Conservation (phyloP, 2,888 invertebrate species). For the Hybos culiciformis region DNA sequence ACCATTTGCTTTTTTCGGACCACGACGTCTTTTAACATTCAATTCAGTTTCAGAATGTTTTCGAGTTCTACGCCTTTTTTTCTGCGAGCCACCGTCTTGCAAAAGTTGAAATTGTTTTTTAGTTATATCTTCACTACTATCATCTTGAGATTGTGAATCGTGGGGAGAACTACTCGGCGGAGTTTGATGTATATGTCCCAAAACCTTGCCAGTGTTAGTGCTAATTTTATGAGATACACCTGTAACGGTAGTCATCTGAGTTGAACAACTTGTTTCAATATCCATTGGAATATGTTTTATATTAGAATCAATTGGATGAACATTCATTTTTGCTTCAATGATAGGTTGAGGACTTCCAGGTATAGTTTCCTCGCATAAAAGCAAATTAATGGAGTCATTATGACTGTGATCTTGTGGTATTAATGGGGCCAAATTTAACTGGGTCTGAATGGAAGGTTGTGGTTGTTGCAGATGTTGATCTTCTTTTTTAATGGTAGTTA, state of each 20-base stretch:
- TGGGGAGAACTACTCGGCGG: constrained; percentile 28
- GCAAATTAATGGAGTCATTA: constrained; percentile 55
- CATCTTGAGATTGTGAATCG: constrained; percentile 34
- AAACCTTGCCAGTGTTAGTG: constrained; percentile 13
- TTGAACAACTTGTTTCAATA: constrained; percentile 14
- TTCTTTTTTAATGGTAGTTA: constrained; percentile 10
- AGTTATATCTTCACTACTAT: constrained; percentile 32
- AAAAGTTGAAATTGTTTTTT: constrained; percentile 22
- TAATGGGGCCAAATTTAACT: not conserved
- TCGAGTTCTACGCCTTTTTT: constrained; percentile 38
- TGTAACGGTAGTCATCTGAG: constrained; percentile 13
- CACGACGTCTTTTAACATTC: constrained; percentile 32
- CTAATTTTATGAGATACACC: constrained; percentile 11
- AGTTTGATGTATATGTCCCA: constrained; percentile 9
- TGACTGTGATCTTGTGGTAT: constrained; percentile 19
- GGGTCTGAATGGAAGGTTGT: not conserved
- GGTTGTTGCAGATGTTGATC: constrained; percentile 12
- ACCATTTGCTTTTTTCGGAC: constrained; percentile 29
- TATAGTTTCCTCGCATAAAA: constrained; percentile 81
- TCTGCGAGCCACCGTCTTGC: constrained; percentile 26
- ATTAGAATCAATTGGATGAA: constrained; percentile 26
- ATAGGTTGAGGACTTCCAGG: constrained; percentile 73
- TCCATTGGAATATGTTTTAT: constrained; percentile 29
- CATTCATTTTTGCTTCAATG: constrained; percentile 37
- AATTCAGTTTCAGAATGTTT: constrained; percentile 37